Evolutionary conservation across 53 echinoderm and acorn worm species (phyloP).

Genomic region (Holothuria scabra): DNA sequence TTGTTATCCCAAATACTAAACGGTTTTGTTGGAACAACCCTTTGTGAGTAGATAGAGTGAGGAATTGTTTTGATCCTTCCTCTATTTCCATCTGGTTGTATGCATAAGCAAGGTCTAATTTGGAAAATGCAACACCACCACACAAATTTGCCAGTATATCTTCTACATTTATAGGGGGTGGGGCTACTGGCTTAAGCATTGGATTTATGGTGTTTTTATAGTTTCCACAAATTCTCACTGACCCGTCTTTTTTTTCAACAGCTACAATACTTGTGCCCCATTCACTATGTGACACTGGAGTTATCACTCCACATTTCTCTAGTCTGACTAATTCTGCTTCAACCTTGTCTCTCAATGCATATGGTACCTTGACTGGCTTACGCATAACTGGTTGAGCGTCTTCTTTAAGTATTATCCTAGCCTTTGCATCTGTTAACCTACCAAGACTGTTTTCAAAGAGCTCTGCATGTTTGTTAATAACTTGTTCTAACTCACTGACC

Average conservation of each 20-base stretch:
- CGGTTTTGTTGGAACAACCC: slow-evolving; percentile 62
- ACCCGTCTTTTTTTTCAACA: slow-evolving; percentile 59
- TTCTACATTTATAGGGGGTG: slow-evolving; percentile 69
- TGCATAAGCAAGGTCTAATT: slow-evolving; percentile 61
- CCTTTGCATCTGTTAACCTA: slow-evolving; percentile 49
- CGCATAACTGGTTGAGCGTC: slow-evolving; percentile 44
- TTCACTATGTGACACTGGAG: slow-evolving; percentile 62
- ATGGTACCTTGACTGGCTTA: slow-evolving; percentile 53
- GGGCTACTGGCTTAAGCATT: slow-evolving; percentile 62
- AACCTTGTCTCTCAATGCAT: slow-evolving; percentile 55
- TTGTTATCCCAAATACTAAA: slow-evolving; percentile 62
- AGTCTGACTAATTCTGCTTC: slow-evolving; percentile 53
- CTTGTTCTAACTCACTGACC: background rate
- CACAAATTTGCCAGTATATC: slow-evolving; percentile 63
- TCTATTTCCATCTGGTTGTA: slow-evolving; percentile 61
- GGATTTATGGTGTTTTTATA: slow-evolving; percentile 65
- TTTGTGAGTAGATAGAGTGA: slow-evolving; percentile 58
- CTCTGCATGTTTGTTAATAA: slow-evolving; percentile 26
- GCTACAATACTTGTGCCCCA: slow-evolving; percentile 64
- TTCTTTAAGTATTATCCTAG: slow-evolving; percentile 48
- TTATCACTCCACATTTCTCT: slow-evolving; percentile 61
- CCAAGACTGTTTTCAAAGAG: slow-evolving; percentile 40
- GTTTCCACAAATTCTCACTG: slow-evolving; percentile 69
- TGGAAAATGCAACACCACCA: slow-evolving; percentile 52
- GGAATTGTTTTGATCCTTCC: slow-evolving; percentile 49